Conservation (phyloP, 2,113 vertebrate species). For the Helogale parvula region DNA sequence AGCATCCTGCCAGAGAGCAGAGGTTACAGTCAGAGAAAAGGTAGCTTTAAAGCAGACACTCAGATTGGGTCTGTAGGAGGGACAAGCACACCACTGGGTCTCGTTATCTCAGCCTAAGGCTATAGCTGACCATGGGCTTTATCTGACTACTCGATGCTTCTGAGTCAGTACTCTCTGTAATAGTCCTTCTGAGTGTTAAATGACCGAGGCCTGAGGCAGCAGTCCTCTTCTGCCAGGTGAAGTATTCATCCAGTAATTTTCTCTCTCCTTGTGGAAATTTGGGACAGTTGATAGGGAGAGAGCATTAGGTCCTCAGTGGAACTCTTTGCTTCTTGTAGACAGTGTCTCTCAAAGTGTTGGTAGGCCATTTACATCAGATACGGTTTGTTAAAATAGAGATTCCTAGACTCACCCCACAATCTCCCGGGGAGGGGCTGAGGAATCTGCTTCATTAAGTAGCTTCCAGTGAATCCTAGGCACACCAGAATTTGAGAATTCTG, state of each 20-base stretch:
- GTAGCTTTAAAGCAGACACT: not conserved
- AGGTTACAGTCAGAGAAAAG: slow-evolving; percentile 45
- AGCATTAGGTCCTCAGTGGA: not conserved
- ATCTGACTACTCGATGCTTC: not conserved
- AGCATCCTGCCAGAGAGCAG: not conserved
- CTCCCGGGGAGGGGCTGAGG: not conserved
- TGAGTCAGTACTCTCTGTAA: not conserved
- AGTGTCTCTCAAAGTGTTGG: not conserved
- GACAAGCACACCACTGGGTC: not conserved
- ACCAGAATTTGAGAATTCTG: not conserved
- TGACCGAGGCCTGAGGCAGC: not conserved
- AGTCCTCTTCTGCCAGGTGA: not conserved
- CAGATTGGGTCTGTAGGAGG: not conserved
- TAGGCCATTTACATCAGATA: not conserved
- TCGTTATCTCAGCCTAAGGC: not conserved
- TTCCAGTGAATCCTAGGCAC: not conserved
- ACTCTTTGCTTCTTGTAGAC: not conserved
- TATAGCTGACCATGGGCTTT: not conserved
- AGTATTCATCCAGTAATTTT: not conserved
- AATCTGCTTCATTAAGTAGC: not conserved
- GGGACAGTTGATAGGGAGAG: not conserved
- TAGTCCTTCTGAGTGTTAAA: not conserved
- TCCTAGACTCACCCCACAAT: not conserved
- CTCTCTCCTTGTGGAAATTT: not conserved
- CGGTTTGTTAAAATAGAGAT: not conserved